phyloP scores from a whole-genome alignment of 1,140 invertebrate genomes.

The Drosophila novamexicana region DNA sequence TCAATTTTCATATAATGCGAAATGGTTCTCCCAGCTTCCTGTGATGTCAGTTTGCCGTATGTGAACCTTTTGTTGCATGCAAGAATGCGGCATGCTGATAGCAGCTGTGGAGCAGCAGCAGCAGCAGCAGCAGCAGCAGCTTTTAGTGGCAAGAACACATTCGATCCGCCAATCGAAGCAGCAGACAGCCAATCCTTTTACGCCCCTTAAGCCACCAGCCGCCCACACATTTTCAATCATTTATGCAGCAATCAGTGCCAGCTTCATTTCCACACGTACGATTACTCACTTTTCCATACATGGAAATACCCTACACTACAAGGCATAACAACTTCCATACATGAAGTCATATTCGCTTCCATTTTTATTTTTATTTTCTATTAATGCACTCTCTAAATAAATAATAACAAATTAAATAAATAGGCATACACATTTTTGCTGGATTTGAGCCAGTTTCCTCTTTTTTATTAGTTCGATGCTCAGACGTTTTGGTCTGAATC shows the following conservation, averaged over 20 bases:
- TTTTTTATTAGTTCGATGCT: no score
- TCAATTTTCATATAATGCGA: constrained; percentile 75
- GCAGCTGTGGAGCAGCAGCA: constrained; percentile 30
- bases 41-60: constrained; percentile 6
- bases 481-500: no score
- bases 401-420: no score
- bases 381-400: no score
- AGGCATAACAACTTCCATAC: neutral
- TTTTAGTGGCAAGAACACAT: constrained; percentile 40
- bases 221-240: constrained; percentile 68
- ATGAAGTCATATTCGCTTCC: neutral
- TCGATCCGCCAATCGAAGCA: constrained; percentile 11
- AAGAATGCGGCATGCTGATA: constrained; percentile 43
- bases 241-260: constrained; percentile 78
- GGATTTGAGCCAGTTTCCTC: no score
- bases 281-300: constrained; percentile 54
- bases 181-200: constrained; percentile 9
- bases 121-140: constrained; percentile 34
- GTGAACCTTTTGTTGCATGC: constrained; percentile 33
- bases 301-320: constrained; percentile 12
- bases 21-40: neutral
- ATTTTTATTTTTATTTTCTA: neutral
- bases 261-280: constrained; percentile 78
- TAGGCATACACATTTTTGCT: no score
- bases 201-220: constrained; percentile 2